A percentile compares a stretch with the other conserved stretches of the same genome.
These are phyloP conservation scores for Cinclus mexicanus DNA, from an alignment of 2,113 vertebrate genomes.

Conservation along the genomic window DNA sequence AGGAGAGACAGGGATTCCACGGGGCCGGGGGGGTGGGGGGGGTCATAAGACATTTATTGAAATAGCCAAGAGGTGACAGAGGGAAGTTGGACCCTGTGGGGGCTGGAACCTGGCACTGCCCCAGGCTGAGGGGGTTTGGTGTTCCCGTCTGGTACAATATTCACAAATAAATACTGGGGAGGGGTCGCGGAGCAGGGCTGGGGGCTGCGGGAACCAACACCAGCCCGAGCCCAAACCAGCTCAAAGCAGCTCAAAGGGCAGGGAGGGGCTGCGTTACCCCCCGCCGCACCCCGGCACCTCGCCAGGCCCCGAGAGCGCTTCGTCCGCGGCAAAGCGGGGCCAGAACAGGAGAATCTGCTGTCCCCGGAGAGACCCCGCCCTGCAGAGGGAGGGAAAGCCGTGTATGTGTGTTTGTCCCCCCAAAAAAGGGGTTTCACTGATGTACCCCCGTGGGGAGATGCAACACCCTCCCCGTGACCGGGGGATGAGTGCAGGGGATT, in stretches of 20 bases:
- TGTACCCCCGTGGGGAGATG: not conserved
- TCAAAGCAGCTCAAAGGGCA: not conserved
- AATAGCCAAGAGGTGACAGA: not conserved
- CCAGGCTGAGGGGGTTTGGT: not conserved
- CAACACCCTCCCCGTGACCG: not conserved
- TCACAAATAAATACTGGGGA: slow-evolving; percentile 10
- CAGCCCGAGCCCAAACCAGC: not conserved
- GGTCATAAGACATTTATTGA: not conserved
- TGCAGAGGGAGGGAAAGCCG: not conserved
- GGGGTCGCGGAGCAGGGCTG: not conserved
- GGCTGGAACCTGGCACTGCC: not conserved
- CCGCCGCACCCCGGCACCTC: not conserved
- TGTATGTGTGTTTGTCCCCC: not conserved
- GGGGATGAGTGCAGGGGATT: not conserved
- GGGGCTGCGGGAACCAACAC: not conserved
- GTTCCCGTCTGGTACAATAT: not conserved
- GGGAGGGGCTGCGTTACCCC: not conserved
- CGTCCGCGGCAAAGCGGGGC: not conserved
- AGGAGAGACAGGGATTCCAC: not conserved
- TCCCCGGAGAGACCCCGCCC: not conserved
- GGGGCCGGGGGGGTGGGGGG: no score
- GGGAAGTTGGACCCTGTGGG: not conserved
- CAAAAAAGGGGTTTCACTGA: not conserved
- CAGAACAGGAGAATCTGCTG: not conserved
- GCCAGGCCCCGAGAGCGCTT: not conserved